Percentiles rank a stretch among this genome's conserved stretches.
Evolutionary conservation across 2,888 invertebrate species (phyloP).

Genomic region (Dicyrtoma fusca): DNA sequence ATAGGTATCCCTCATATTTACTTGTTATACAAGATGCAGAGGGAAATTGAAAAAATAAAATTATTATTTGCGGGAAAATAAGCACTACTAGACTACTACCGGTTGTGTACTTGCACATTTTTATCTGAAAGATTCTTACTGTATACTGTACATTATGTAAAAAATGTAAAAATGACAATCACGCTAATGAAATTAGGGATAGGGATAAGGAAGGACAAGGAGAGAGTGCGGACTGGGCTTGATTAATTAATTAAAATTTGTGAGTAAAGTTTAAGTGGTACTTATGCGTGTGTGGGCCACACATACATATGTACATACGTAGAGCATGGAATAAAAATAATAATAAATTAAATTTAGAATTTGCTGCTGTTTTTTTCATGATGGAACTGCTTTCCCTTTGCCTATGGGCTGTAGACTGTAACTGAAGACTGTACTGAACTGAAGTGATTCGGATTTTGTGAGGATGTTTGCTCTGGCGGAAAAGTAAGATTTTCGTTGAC

Average conservation of each 20-base stretch:
- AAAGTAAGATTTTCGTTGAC: slow-evolving; percentile 29
- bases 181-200: not conserved
- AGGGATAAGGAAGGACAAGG: slow-evolving; percentile 8
- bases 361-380: too few relatives aligned
- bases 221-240: not conserved
- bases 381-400: not conserved
- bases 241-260: too few relatives aligned
- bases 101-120: not conserved
- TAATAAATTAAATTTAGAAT: not conserved
- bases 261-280: not conserved
- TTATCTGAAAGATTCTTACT: not conserved
- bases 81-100: not conserved
- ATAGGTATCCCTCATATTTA: too few relatives aligned
- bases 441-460: too few relatives aligned
- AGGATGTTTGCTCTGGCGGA: too few relatives aligned
- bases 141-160: not conserved
- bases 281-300: too few relatives aligned
- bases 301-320: not conserved
- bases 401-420: too few relatives aligned
- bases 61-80: too few relatives aligned
- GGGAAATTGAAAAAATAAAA: not conserved
- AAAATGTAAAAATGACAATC: not conserved
- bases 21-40: not conserved
- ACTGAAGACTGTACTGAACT: too few relatives aligned
- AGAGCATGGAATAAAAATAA: not conserved